Evolutionary conservation across 2,797 vertebrate genomes (phyloP), one percentile per base, ranked within the genome.

Genomic region (Peromyscus eremicus): DNA sequence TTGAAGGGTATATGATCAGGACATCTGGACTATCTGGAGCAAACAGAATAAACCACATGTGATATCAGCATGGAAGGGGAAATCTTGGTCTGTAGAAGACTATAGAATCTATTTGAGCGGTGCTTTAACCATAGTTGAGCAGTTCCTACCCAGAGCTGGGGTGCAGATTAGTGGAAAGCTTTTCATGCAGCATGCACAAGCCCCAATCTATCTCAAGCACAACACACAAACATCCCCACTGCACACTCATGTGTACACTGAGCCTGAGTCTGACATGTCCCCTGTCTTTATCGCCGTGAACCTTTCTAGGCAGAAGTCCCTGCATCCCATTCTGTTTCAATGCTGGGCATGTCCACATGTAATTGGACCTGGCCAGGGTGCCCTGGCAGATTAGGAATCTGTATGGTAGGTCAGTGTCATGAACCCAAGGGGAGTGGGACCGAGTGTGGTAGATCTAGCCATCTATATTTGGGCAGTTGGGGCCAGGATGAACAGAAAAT

Each of bases 1-100:
- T 5, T n/a, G 23, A 1, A 40, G 95, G 96, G 52, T 23, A 80
- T 76, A 98, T 98, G 55, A 64, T 62, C 4, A 96, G 95, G 9
- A 0, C 0, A 5, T 94, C 97, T 0, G 95, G 98, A 83, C 97
- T 97, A 98, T 97, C 96, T 98, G 90, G 80, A 98, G 93, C 60
- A 97, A 93, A 94, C 8, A 94, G 91, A 97, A 94, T 34, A 94
- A 91, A 96, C 7, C 96, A 92, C 32, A 86, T 0, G 11, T 89
- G 85, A 91, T 10, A 2, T 83, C 32, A 93, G 57, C 77, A 66
- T 62, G 52, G 77, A 49, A 89, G 32, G 27, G 27, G 37, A 89
- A 14, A 46, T 91, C 32, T 37, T 32, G 34, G 76, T 83, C 34
- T 77, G 23, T 29, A 64, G 75, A 49, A 82, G 60, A 13, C 37